A percentile compares a stretch with the other conserved stretches of the same genome.
Evolutionary conservation across 1,140 invertebrate genomes (phyloP).

Genomic region (Orchestia grillus): DNA sequence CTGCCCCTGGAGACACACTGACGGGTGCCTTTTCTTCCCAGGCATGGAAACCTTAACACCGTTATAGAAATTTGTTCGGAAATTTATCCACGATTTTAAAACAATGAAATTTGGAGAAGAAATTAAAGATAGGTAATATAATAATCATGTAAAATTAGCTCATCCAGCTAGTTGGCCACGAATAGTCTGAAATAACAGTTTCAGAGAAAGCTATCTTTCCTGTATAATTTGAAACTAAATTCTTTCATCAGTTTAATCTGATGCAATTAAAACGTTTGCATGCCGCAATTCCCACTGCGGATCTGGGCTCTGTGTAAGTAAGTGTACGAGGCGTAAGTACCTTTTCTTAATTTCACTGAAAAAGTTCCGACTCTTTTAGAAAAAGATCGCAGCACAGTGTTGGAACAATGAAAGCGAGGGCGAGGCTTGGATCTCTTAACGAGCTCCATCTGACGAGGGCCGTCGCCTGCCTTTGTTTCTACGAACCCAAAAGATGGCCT

Average conservation of each 20-base stretch:
- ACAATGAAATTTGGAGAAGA: too few relatives aligned
- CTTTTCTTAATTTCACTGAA: neutral
- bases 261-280: neutral
- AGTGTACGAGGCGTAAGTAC: neutral
- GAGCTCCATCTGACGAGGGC: neutral
- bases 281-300: neutral
- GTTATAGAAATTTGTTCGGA: too few relatives aligned
- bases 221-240: neutral
- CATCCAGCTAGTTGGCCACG: too few relatives aligned
- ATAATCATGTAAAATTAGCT: too few relatives aligned
- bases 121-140: too few relatives aligned
- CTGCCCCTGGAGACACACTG: too few relatives aligned
- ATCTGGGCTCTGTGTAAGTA: neutral
- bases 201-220: neutral
- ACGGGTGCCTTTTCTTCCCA: too few relatives aligned
- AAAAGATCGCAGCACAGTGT: neutral
- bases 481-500: constrained; percentile 4
- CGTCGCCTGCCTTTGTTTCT: constrained; percentile 1
- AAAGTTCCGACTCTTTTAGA: neutral
- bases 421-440: neutral
- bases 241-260: neutral
- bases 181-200: too few relatives aligned
- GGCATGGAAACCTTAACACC: too few relatives aligned
- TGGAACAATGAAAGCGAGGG: neutral
- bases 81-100: too few relatives aligned